Percentiles rank a stretch among this genome's conserved stretches.
These are phyloP conservation scores for Schizopygopsis malacanthus DNA, from an alignment of 2,797 vertebrate species.

Conservation along the genomic window DNA sequence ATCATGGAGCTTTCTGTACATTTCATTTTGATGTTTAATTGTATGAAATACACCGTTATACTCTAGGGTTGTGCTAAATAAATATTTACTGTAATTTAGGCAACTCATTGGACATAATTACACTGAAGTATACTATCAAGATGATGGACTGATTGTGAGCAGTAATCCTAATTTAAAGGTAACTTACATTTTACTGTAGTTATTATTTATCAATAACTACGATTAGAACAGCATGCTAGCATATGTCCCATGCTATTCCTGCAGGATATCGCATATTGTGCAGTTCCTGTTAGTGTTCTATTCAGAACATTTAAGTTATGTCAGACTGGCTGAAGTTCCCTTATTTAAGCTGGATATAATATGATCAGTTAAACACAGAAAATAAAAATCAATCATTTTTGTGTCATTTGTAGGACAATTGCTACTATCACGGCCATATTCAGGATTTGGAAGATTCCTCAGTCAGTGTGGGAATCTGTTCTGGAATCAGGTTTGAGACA, in stretches of 20 bases:
- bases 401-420: conserved; percentile 80
- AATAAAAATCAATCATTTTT: neutral
- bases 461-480: conserved; percentile 85
- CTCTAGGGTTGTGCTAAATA: neutral
- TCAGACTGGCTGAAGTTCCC: neutral
- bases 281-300: neutral
- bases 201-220: neutral
- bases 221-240: neutral
- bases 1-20: neutral
- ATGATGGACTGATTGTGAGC: conserved; percentile 77
- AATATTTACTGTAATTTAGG: conserved; percentile 68
- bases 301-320: neutral
- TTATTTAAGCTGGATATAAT: neutral
- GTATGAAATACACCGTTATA: neutral
- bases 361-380: neutral
- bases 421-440: conserved; percentile 88
- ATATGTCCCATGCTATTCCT: neutral
- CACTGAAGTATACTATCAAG: conserved; percentile 80
- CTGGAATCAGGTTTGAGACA: conserved; percentile 82
- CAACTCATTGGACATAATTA: conserved; percentile 80
- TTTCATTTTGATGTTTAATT: neutral
- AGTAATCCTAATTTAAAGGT: conserved; percentile 74
- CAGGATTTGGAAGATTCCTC: conserved; percentile 77
- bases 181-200: conserved; percentile 6
- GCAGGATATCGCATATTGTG: neutral